Percentiles rank a stretch among this genome's conserved stretches.
These are phyloP conservation scores for Drosophila tripunctata DNA, from an alignment of 2,888 invertebrate genomes.

Conservation along the genomic window DNA sequence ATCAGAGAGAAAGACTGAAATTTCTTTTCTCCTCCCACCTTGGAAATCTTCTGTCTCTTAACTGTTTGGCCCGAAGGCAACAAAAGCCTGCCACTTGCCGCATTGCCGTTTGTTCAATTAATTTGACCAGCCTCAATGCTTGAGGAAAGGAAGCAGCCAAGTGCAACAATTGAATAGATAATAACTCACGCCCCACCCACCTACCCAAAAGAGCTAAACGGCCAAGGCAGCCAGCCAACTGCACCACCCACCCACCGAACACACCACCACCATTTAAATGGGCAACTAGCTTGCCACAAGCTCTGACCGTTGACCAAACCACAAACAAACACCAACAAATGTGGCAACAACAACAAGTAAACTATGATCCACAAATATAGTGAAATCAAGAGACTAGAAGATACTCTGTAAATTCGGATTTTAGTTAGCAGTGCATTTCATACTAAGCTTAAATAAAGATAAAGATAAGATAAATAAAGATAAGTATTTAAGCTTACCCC, in stretches of 20 bases:
- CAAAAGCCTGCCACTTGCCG: slow-evolving; percentile 39
- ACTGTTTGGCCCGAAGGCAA: slow-evolving; percentile 4
- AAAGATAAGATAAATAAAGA: too few relatives aligned
- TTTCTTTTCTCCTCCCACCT: background rate
- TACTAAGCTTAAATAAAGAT: too few relatives aligned
- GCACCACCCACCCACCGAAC: slow-evolving; percentile 61
- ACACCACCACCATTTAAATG: slow-evolving; percentile 28
- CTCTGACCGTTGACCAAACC: slow-evolving; percentile 66
- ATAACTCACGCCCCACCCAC: slow-evolving; percentile 83
- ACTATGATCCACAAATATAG: background rate
- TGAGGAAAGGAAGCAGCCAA: slow-evolving; percentile 58
- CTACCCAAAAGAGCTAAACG: slow-evolving; percentile 39
- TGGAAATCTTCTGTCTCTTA: background rate
- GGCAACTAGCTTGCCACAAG: slow-evolving; percentile 50
- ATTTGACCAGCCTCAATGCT: slow-evolving; percentile 66
- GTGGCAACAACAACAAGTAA: slow-evolving; percentile 29
- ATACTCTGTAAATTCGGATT: too few relatives aligned
- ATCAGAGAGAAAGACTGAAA: slow-evolving; percentile 33
- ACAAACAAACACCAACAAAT: slow-evolving; percentile 16
- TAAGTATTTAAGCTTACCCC: too few relatives aligned
- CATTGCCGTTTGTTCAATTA: slow-evolving; percentile 68
- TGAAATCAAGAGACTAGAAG: background rate
- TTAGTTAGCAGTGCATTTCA: too few relatives aligned
- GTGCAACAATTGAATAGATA: slow-evolving; percentile 83
- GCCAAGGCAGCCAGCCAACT: slow-evolving; percentile 11